Percentiles rank a stretch among this genome's conserved stretches.
Evolutionary conservation across 2,113 vertebrate species (phyloP).

Genomic region (Gymnarchus niloticus): DNA sequence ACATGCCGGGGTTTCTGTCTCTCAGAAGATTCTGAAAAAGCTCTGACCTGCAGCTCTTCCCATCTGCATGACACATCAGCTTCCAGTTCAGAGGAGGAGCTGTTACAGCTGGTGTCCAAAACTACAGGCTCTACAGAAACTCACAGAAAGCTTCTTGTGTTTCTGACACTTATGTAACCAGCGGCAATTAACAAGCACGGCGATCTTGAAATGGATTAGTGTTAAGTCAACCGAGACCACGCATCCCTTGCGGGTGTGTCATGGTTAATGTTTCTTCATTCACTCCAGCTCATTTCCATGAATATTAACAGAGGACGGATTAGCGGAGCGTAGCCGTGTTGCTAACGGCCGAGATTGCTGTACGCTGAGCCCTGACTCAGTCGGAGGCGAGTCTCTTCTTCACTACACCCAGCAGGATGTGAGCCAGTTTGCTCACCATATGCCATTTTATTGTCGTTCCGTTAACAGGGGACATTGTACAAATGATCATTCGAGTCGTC

Average conservation of each 20-base stretch:
- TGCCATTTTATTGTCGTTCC: background rate
- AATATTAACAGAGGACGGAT: background rate
- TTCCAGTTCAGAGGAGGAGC: background rate
- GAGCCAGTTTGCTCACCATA: background rate
- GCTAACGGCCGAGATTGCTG: background rate
- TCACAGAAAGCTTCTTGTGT: background rate
- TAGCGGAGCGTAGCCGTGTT: background rate
- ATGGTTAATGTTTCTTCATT: background rate
- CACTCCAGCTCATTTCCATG: background rate
- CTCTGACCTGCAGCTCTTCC: background rate
- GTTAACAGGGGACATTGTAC: background rate
- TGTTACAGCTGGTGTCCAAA: background rate
- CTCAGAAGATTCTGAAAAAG: conserved; percentile 2
- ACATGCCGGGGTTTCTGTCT: conserved; percentile 28
- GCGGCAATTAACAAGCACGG: background rate
- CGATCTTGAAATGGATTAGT: background rate
- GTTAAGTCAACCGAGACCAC: background rate
- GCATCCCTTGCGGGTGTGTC: background rate
- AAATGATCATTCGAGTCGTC: background rate
- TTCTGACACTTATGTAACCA: background rate
- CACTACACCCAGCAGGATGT: background rate
- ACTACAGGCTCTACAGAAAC: background rate
- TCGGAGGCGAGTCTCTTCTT: background rate
- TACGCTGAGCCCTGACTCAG: background rate
- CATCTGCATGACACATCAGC: background rate